A percentile compares a stretch with the other conserved stretches of the same genome.
Conservation (phyloP, 2,113 vertebrate genomes). For the cat (Felis catus) region DNA sequence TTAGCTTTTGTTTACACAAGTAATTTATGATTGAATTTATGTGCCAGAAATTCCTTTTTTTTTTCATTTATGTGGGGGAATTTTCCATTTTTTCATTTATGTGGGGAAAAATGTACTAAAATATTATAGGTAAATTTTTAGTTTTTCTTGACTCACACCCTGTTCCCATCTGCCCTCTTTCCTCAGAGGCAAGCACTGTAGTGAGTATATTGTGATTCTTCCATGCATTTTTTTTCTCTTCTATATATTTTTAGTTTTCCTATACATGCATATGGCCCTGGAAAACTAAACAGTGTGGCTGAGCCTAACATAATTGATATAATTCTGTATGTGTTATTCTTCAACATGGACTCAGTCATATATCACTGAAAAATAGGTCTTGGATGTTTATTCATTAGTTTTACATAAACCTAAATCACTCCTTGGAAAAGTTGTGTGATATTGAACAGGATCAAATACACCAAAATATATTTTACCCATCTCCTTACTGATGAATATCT, state of each 20-base stretch:
- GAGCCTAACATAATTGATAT: not conserved
- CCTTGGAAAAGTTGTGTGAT: not conserved
- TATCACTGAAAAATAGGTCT: not conserved
- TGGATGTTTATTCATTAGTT: not conserved
- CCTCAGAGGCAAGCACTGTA: not conserved
- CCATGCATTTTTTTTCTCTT: not conserved
- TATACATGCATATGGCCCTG: not conserved
- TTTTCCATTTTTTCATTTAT: not conserved
- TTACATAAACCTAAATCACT: not conserved
- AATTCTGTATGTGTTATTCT: not conserved
- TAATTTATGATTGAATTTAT: not conserved
- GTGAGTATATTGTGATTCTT: not conserved
- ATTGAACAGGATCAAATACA: not conserved
- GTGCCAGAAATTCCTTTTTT: not conserved
- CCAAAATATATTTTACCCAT: not conserved
- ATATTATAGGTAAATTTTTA: not conserved
- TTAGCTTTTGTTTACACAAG: conserved; percentile 1
- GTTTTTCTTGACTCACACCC: not conserved
- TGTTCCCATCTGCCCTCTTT: not conserved
- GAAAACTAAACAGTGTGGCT: not conserved
- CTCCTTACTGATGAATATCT: not conserved
- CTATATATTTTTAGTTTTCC: not conserved
- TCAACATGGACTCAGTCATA: not conserved
- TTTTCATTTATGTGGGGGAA: not conserved
- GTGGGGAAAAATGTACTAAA: not conserved